Conservation (phyloP, 2,113 vertebrate genomes). For the Nesospiza acunhae region DNA sequence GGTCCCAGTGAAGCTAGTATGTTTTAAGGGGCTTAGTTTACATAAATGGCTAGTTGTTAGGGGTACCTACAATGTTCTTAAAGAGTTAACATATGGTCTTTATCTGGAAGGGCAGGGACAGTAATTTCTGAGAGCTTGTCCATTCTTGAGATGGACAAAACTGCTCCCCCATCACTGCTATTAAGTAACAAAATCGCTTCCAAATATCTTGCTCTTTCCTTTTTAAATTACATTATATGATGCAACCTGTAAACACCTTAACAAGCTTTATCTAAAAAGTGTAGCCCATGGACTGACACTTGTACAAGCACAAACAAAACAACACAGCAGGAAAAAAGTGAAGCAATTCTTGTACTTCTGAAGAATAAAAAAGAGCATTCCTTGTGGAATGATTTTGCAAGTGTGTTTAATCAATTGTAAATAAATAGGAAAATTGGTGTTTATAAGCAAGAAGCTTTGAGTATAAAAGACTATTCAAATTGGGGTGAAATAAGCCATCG, state of each 20-base stretch:
- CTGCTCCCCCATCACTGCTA: background rate
- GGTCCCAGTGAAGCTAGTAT: background rate
- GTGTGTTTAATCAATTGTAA: background rate
- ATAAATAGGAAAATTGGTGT: background rate
- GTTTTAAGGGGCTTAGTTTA: background rate
- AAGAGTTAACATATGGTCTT: background rate
- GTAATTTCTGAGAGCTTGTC: background rate
- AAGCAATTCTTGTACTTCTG: background rate
- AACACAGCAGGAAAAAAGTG: background rate
- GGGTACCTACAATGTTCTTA: background rate
- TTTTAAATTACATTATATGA: background rate
- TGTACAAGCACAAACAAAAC: background rate
- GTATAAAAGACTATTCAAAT: background rate
- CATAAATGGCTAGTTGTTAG: background rate
- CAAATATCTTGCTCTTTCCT: background rate
- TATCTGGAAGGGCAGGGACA: background rate
- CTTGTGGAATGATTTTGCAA: background rate
- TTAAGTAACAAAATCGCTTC: background rate
- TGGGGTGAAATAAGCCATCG: background rate
- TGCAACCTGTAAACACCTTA: background rate
- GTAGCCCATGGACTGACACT: background rate
- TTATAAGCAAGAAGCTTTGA: background rate
- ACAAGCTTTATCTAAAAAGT: background rate
- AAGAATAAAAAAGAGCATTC: background rate
- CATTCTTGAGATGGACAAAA: background rate